Evolutionary conservation across 2,113 vertebrate species (phyloP).

Genomic region (Otocyon megalotis): DNA sequence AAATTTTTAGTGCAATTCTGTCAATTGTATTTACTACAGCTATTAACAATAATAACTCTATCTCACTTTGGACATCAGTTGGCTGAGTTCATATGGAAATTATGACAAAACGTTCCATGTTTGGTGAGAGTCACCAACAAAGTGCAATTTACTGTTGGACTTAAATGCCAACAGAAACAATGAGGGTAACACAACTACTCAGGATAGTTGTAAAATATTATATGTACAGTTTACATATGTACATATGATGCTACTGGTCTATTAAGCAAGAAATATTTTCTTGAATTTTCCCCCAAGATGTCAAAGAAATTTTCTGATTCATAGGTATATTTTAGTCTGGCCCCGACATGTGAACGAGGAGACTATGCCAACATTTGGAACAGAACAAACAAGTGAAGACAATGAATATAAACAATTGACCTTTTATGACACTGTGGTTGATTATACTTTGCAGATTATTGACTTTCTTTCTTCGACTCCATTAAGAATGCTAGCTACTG

Average conservation of each 20-base stretch:
- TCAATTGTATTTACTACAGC: neutral
- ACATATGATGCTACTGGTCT: too few species aligned
- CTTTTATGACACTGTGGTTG: neutral
- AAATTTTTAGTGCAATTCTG: neutral
- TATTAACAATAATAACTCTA: neutral
- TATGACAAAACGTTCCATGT: neutral
- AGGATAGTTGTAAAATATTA: neutral
- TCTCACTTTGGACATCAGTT: neutral
- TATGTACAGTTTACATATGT: neutral
- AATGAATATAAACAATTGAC: neutral
- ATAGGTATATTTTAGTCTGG: neutral
- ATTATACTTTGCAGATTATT: neutral
- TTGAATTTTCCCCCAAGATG: neutral
- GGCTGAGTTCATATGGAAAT: slow-evolving; percentile 19
- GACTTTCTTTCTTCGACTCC: neutral
- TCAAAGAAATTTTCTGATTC: neutral
- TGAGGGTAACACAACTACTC: neutral
- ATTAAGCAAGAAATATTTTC: neutral
- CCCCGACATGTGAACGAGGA: neutral
- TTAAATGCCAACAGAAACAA: neutral
- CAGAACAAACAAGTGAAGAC: neutral
- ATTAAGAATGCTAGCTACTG: neutral
- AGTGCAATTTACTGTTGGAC: neutral
- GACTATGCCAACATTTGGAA: neutral
- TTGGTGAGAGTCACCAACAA: neutral